Evolutionary conservation across 1,140 invertebrate genomes (phyloP).

Genomic region (Hyles vespertilio): DNA sequence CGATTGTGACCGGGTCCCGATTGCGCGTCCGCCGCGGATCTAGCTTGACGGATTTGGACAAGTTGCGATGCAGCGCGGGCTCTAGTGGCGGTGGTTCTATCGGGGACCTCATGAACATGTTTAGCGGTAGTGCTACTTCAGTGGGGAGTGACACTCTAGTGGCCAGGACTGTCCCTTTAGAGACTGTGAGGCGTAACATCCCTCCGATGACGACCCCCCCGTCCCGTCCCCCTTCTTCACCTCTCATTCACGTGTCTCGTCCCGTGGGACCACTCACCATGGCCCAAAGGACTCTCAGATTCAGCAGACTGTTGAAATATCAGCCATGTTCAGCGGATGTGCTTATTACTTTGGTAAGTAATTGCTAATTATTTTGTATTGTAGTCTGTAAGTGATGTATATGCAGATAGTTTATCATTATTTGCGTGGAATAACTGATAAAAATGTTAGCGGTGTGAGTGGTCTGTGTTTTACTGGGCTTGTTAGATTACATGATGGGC

Average conservation of each 20-base stretch:
- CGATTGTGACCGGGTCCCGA: slow-evolving; percentile 45
- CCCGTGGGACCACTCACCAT: slow-evolving; percentile 74
- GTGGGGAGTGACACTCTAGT: slow-evolving; percentile 80
- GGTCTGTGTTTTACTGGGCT: too few relatives aligned
- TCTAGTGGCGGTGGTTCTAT: slow-evolving; percentile 80
- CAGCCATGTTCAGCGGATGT: slow-evolving; percentile 62
- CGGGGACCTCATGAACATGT: slow-evolving; percentile 87
- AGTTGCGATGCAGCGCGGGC: slow-evolving; percentile 74
- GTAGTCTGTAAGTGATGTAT: too few relatives aligned
- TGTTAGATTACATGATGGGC: too few relatives aligned
- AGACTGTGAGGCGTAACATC: slow-evolving; percentile 78
- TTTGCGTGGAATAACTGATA: too few relatives aligned
- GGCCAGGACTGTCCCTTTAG: slow-evolving; percentile 82
- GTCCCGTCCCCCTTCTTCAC: slow-evolving; percentile 55
- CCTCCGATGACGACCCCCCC: slow-evolving; percentile 53
- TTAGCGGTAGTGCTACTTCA: slow-evolving; percentile 81
- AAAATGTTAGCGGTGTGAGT: too few relatives aligned
- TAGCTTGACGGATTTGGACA: slow-evolving; percentile 84
- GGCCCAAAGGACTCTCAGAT: slow-evolving; percentile 80
- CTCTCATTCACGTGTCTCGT: slow-evolving; percentile 58
- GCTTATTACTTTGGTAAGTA: slow-evolving; percentile 59
- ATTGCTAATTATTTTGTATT: background rate
- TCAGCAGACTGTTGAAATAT: slow-evolving; percentile 79
- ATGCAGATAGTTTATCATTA: too few relatives aligned
- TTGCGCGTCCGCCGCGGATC: slow-evolving; percentile 81